Evolutionary conservation across 2,888 invertebrate genomes (phyloP).

Genomic region (Phoronis australis): DNA sequence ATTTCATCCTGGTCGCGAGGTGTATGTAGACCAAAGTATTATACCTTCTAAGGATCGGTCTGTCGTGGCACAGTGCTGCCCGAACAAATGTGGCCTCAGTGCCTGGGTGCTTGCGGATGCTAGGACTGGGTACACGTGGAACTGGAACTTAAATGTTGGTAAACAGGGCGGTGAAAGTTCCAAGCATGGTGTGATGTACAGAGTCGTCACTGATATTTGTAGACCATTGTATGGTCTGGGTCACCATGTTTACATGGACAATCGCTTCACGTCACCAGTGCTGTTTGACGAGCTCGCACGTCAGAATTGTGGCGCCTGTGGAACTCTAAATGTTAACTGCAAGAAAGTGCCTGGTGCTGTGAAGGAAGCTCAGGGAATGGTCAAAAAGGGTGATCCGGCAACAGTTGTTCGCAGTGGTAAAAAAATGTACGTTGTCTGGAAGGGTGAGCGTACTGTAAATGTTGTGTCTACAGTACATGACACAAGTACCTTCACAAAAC

Average conservation of each 20-base stretch:
- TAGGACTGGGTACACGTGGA: constrained; percentile 4
- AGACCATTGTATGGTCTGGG: not conserved
- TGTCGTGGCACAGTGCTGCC: constrained; percentile 4
- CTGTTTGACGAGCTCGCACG: not conserved
- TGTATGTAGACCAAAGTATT: constrained; percentile 6
- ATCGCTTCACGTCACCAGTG: not conserved
- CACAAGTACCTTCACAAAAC: no score
- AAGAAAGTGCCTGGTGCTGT: not conserved
- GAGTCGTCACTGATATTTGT: not conserved
- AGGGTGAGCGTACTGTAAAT: not conserved
- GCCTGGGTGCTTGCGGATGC: constrained; percentile 9
- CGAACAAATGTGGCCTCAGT: constrained; percentile 10
- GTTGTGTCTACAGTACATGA: not conserved
- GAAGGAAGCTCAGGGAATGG: no score
- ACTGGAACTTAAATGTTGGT: constrained; percentile 3
- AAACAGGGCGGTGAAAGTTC: not conserved
- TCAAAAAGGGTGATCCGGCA: not conserved
- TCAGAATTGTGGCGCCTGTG: not conserved
- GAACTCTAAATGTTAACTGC: not conserved
- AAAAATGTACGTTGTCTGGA: not conserved
- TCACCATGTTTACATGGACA: not conserved
- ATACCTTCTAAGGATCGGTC: constrained; percentile 5
- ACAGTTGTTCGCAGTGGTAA: not conserved
- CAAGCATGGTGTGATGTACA: not conserved
- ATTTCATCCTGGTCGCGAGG: constrained; percentile 2